Conservation (phyloP, 2,888 invertebrate genomes). For the Phasia obesa region DNA sequence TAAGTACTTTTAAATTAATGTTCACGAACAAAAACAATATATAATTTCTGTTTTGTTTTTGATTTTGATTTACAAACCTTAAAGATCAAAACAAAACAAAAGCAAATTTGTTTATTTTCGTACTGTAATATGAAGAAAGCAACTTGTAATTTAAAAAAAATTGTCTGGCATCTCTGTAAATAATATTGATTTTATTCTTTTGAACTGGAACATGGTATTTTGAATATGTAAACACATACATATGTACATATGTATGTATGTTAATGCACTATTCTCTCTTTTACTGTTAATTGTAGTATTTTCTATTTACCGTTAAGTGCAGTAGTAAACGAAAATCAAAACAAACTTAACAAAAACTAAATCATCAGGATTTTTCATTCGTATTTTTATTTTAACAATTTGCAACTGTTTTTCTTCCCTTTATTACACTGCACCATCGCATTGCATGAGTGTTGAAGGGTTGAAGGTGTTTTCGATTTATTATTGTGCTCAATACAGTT, state of each 20-base stretch:
- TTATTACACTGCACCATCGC: slow-evolving; percentile 5
- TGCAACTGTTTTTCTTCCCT: slow-evolving; percentile 9
- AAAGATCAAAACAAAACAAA: no score
- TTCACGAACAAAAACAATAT: no score
- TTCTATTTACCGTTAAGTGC: slow-evolving; percentile 2
- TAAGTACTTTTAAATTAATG: no score
- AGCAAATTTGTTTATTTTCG: no score
- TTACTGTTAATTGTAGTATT: slow-evolving; percentile 27
- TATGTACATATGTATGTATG: no score
- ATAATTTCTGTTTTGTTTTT: no score
- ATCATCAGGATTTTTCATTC: slow-evolving; percentile 30
- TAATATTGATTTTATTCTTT: slow-evolving; percentile 33
- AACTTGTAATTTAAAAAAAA: not conserved
- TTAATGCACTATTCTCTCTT: no score
- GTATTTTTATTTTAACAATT: slow-evolving; percentile 27
- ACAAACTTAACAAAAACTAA: slow-evolving; percentile 51
- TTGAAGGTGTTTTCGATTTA: slow-evolving; percentile 7
- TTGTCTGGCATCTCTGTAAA: not conserved
- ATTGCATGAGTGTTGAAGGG: not conserved
- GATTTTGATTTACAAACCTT: no score
- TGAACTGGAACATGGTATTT: not conserved
- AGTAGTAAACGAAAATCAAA: slow-evolving; percentile 55
- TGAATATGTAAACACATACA: no score
- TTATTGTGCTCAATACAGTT: slow-evolving; percentile 10
- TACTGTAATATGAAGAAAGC: not conserved